Percentiles rank a stretch among this genome's conserved stretches.
Conservation (phyloP, 2,113 vertebrate species). For the Blennius ocellaris region DNA sequence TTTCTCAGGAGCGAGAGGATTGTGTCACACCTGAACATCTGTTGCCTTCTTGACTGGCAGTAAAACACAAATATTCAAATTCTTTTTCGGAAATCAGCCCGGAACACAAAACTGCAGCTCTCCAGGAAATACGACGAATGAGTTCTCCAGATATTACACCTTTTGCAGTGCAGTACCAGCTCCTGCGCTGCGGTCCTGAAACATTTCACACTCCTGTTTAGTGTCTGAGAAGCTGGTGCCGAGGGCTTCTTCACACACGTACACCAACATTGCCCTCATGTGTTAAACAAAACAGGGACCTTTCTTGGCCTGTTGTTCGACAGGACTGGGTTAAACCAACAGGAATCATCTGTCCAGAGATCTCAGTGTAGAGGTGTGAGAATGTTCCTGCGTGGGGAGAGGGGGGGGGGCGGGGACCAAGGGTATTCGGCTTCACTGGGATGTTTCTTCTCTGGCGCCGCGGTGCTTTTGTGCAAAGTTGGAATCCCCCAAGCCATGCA, state of each 20-base stretch:
- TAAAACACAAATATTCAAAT: conserved; percentile 35
- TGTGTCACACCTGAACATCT: conserved; percentile 71
- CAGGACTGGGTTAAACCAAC: conserved; percentile 47
- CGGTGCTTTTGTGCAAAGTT: conserved; percentile 45
- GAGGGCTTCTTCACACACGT: conserved; percentile 25
- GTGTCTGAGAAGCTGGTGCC: conserved; percentile 22
- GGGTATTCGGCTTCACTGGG: conserved; percentile 17
- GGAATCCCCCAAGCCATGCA: conserved; percentile 67
- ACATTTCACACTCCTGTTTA: conserved; percentile 26
- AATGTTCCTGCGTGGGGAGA: conserved; percentile 36
- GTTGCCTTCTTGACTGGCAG: conserved; percentile 48
- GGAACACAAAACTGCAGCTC: conserved; percentile 8
- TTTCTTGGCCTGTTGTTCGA: conserved; percentile 34
- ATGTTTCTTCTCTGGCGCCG: conserved; percentile 32
- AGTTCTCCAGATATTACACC: not conserved
- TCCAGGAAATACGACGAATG: conserved; percentile 4
- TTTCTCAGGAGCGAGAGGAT: conserved; percentile 21
- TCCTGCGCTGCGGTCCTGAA: conserved; percentile 7
- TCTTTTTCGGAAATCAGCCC: conserved; percentile 21
- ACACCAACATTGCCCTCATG: conserved; percentile 11
- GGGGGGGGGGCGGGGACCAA: no score
- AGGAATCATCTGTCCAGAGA: conserved; percentile 36
- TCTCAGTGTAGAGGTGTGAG: conserved; percentile 51
- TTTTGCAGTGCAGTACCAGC: not conserved
- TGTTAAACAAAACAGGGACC: conserved; percentile 51